Percentiles rank a stretch among this genome's conserved stretches.
Evolutionary conservation across 2,888 invertebrate genomes (phyloP).

Genomic region (Cancer borealis): DNA sequence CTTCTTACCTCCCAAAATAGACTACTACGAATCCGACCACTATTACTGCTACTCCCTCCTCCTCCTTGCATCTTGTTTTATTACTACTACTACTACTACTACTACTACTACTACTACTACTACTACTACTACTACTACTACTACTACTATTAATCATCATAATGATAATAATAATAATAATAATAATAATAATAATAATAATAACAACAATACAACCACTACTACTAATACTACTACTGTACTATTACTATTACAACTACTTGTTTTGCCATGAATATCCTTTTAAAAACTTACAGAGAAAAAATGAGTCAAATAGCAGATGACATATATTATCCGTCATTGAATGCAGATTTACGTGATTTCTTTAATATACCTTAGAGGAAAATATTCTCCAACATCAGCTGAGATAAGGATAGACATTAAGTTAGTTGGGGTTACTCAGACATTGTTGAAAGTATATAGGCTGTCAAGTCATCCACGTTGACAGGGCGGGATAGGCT

Average conservation of each 20-base stretch:
- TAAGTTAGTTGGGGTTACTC: not conserved
- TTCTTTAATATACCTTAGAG: not conserved
- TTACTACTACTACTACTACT: not conserved
- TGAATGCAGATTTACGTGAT: not conserved
- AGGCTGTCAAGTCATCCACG: no score
- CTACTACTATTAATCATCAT: not conserved
- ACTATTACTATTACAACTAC: no score
- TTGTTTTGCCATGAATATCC: not conserved
- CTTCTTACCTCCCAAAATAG: conserved; percentile 36
- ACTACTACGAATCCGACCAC: not conserved
- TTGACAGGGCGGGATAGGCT: not conserved
- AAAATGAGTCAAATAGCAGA: not conserved
- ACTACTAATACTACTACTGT: no score
- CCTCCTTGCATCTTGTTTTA: not conserved
- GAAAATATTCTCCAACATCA: not conserved
- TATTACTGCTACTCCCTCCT: not conserved
- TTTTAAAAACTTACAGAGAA: not conserved
- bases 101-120: not conserved
- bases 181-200: no score
- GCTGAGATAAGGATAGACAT: not conserved
- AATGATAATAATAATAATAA: no score
- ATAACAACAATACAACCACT: no score
- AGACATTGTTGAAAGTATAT: not conserved
- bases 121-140: not conserved
- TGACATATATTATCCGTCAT: not conserved